Evolutionary conservation across 2,113 vertebrate species (phyloP).

Genomic region (Epinephelus fuscoguttatus): DNA sequence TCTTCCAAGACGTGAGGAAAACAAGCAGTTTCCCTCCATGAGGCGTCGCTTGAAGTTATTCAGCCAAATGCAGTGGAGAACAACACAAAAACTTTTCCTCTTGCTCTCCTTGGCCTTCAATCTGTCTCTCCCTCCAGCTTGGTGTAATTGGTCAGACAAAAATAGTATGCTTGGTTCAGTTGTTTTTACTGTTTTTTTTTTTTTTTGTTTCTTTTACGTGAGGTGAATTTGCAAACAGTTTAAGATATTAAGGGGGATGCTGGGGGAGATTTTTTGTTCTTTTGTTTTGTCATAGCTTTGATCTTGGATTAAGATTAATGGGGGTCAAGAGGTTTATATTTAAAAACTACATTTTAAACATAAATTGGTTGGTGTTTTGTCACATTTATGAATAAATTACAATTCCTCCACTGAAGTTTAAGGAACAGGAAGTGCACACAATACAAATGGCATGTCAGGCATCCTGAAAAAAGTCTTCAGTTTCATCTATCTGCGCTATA

Average conservation of each 20-base stretch:
- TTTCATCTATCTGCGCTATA: constrained; percentile 9
- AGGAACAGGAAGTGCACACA: constrained; percentile 17
- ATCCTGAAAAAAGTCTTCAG: background rate
- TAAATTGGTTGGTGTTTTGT: background rate
- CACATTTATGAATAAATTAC: background rate
- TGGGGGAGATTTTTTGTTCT: background rate
- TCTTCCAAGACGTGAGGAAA: constrained; percentile 63
- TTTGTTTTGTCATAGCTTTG: constrained; percentile 1
- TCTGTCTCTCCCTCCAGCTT: background rate
- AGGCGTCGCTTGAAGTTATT: constrained; percentile 26
- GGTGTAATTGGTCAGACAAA: constrained; percentile 37
- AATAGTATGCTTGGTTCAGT: background rate
- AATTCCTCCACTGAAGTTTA: background rate
- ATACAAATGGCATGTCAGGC: constrained; percentile 2
- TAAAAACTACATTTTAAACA: background rate
- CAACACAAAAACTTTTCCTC: constrained; percentile 22
- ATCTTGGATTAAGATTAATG: constrained; percentile 1
- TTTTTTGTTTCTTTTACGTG: background rate
- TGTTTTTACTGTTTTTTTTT: background rate
- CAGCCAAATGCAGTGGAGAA: constrained; percentile 11
- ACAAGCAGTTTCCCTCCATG: constrained; percentile 46
- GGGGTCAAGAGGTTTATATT: background rate
- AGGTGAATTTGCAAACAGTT: constrained; percentile 6
- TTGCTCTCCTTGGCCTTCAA: constrained; percentile 15
- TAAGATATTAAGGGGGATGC: background rate